These are phyloP conservation scores for Protonibea diacanthus DNA, from an alignment of 2,797 vertebrate species.

Conservation along the genomic window DNA sequence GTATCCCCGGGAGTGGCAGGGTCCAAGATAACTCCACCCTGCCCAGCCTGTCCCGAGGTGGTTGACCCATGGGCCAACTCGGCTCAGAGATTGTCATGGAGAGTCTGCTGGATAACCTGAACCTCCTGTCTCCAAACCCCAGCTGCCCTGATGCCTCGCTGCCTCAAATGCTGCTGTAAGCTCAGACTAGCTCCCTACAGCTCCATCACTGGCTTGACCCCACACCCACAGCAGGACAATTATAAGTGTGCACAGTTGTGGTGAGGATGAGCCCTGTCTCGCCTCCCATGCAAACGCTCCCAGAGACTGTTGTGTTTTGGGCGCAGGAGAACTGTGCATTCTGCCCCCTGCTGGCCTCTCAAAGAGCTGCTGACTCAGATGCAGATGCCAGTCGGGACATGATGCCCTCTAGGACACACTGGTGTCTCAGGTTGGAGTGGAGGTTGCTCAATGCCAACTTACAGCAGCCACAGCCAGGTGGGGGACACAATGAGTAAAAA, in stretches of 20 bases:
- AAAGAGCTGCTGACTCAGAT: slow-evolving; percentile 94
- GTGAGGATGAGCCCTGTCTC: slow-evolving; percentile 87
- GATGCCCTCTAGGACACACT: slow-evolving; percentile 86
- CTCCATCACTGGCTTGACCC: slow-evolving; percentile 84
- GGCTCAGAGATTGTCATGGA: slow-evolving; percentile 92
- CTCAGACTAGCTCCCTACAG: slow-evolving; percentile 90
- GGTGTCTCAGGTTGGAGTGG: slow-evolving; percentile 84
- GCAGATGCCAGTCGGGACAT: slow-evolving; percentile 88
- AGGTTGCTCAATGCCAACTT: slow-evolving; percentile 71
- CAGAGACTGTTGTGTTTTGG: too few species aligned
- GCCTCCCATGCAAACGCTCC: slow-evolving; percentile 89
- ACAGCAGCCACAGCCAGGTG: slow-evolving; percentile 81
- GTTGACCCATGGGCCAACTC: slow-evolving; percentile 82
- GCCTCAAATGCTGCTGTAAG: slow-evolving; percentile 87
- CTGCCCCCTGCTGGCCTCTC: slow-evolving; percentile 91
- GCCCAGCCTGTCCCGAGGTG: slow-evolving; percentile 95
- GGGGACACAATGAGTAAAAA: slow-evolving; percentile 79
- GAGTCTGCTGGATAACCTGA: slow-evolving; percentile 95
- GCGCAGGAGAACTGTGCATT: too few species aligned
- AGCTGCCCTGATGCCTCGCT: slow-evolving; percentile 84
- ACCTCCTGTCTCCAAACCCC: slow-evolving; percentile 93
- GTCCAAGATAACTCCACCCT: slow-evolving; percentile 92
- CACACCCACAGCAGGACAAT: slow-evolving; percentile 90
- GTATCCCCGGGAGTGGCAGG: slow-evolving; percentile 87
- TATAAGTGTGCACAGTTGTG: too few species aligned